Evolutionary conservation across 1,140 invertebrate species (phyloP).

Genomic region (Brachionus angularis): DNA sequence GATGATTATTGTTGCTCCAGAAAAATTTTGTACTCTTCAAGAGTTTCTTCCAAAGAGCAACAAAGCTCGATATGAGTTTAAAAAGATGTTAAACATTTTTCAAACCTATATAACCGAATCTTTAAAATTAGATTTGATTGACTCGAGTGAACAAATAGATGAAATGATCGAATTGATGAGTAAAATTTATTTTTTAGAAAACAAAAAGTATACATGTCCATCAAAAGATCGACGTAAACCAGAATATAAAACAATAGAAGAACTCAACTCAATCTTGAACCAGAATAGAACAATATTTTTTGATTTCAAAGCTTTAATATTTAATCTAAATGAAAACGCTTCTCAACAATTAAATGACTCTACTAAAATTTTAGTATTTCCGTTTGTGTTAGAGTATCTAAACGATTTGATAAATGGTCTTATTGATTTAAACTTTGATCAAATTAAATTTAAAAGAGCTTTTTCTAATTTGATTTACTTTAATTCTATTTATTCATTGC

Average conservation of each 20-base stretch:
- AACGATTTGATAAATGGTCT: neutral
- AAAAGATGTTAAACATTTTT: neutral
- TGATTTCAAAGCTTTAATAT: too few relatives aligned
- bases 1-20: neutral
- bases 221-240: neutral
- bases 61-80: neutral
- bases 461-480: conserved; percentile 25
- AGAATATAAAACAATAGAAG: neutral
- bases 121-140: neutral
- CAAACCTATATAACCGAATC: neutral
- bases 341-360: neutral
- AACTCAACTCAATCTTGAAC: conserved; percentile 2
- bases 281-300: too few relatives aligned
- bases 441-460: conserved; percentile 4
- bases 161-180: conserved; percentile 20
- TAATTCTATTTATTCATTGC: neutral
- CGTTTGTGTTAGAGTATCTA: neutral
- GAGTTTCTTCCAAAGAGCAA: neutral
- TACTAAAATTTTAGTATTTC: neutral
- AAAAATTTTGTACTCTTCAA: conserved; percentile 23
- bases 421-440: neutral
- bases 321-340: neutral
- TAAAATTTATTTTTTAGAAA: conserved; percentile 16
- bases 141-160: conserved; percentile 15
- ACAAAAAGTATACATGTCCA: neutral